phyloP scores from a whole-genome alignment of 2,797 vertebrate species.

The Chloroceryle inda region DNA sequence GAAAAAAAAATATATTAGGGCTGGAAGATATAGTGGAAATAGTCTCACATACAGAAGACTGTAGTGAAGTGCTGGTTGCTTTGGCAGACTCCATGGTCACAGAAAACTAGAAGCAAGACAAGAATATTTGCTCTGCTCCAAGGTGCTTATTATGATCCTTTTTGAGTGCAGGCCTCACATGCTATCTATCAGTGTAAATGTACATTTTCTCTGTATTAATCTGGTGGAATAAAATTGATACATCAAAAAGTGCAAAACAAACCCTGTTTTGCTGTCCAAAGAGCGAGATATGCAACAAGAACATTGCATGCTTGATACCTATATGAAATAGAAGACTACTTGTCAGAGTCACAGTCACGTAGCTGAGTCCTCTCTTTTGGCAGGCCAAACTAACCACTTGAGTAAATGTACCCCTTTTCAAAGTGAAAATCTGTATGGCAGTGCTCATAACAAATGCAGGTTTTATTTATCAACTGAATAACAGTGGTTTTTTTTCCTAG shows the following conservation, averaged over 20 bases:
- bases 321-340: not conserved
- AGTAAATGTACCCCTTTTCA: not conserved
- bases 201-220: not conserved
- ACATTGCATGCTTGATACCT: rapidly evolving
- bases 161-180: not conserved
- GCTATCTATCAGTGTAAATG: not conserved
- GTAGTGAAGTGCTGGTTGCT: not conserved
- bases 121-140: not conserved
- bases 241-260: not conserved
- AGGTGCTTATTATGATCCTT: not conserved
- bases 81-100: not conserved
- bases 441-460: not conserved
- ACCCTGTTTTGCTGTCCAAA: not conserved
- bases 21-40: not conserved
- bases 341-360: not conserved
- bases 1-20: not conserved
- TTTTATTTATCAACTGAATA: not conserved
- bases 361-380: not conserved
- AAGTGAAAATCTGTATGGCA: not conserved
- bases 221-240: not conserved
- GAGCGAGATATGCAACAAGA: not conserved
- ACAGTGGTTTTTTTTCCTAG: not conserved
- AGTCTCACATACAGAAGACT: not conserved
- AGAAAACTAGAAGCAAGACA: not conserved
- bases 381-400: not conserved